These are phyloP conservation scores for Plutomurus gul DNA, from an alignment of 1,140 invertebrate genomes.

Conservation along the genomic window DNA sequence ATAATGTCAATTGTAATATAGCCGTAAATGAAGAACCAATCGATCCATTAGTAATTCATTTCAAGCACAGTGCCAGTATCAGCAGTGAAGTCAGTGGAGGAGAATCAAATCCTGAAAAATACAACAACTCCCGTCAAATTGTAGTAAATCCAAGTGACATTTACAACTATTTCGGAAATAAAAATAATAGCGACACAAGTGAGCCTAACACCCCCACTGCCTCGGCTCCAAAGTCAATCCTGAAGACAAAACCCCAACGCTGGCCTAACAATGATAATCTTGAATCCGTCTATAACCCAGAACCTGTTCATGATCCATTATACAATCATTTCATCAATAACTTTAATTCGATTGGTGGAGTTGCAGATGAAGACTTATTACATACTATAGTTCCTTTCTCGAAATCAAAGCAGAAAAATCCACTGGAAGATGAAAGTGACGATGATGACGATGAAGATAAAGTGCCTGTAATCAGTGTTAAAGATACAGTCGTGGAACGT, in stretches of 20 bases:
- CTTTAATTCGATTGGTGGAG: no score
- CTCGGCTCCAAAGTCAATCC: not conserved
- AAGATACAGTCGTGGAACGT: not conserved
- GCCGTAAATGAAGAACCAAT: not conserved
- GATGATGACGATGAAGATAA: not conserved
- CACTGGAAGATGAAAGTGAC: no score
- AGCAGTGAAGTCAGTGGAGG: not conserved
- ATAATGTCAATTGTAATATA: not conserved
- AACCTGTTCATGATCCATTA: no score
- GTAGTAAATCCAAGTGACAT: slow-evolving; percentile 32
- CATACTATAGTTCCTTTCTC: no score
- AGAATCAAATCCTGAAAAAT: slow-evolving; percentile 14
- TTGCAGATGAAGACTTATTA: no score
- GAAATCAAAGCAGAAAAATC: no score
- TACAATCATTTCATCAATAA: no score
- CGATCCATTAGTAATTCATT: not conserved
- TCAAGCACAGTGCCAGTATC: not conserved
- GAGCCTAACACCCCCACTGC: not conserved
- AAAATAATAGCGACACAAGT: not conserved
- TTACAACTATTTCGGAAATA: slow-evolving; percentile 23
- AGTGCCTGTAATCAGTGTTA: not conserved
- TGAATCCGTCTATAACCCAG: no score
- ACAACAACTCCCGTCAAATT: not conserved
- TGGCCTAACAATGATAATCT: no score
- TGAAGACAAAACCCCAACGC: no score